Conservation (phyloP, 1,140 invertebrate genomes). For the Drosophila jambulina region DNA sequence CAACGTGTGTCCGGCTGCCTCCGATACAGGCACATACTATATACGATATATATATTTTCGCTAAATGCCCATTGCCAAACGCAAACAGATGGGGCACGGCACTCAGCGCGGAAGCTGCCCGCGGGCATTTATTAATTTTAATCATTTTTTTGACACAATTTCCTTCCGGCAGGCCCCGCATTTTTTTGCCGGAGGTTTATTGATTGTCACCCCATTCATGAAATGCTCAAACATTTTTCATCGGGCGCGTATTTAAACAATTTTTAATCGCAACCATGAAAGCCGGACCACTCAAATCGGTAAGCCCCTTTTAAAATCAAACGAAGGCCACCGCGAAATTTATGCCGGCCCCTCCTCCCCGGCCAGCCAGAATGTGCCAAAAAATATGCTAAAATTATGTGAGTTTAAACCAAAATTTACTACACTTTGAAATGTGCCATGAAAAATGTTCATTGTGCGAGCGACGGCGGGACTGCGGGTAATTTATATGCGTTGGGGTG, state of each 20-base stretch:
- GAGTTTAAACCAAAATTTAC: slow-evolving; percentile 79
- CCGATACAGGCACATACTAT: slow-evolving; percentile 17
- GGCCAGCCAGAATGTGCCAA: slow-evolving; percentile 21
- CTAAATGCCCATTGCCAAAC: slow-evolving; percentile 69
- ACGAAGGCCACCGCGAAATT: slow-evolving; percentile 33
- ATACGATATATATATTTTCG: slow-evolving; percentile 9
- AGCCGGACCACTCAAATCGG: slow-evolving; percentile 39
- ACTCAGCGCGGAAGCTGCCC: slow-evolving; percentile 43
- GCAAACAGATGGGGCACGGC: slow-evolving; percentile 44
- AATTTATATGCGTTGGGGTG: slow-evolving; percentile 60
- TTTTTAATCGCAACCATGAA: slow-evolving; percentile 76
- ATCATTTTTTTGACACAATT: slow-evolving; percentile 65
- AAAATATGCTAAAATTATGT: slow-evolving; percentile 62
- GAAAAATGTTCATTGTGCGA: slow-evolving; percentile 72
- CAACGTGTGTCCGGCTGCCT: slow-evolving; percentile 18
- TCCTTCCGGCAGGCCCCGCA: slow-evolving; percentile 21
- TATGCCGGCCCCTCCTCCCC: slow-evolving; percentile 30
- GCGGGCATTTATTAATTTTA: slow-evolving; percentile 80
- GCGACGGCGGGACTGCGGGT: slow-evolving; percentile 41
- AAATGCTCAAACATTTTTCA: slow-evolving; percentile 50
- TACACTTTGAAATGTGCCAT: slow-evolving; percentile 78
- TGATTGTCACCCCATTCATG: slow-evolving; percentile 43
- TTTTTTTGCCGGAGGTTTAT: slow-evolving; percentile 14
- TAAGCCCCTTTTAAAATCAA: slow-evolving; percentile 51
- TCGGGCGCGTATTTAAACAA: slow-evolving; percentile 70